A percentile compares a stretch with the other conserved stretches of the same genome.
Evolutionary conservation across 2,113 vertebrate genomes (phyloP).

Genomic region (Sclerurus mexicanus): DNA sequence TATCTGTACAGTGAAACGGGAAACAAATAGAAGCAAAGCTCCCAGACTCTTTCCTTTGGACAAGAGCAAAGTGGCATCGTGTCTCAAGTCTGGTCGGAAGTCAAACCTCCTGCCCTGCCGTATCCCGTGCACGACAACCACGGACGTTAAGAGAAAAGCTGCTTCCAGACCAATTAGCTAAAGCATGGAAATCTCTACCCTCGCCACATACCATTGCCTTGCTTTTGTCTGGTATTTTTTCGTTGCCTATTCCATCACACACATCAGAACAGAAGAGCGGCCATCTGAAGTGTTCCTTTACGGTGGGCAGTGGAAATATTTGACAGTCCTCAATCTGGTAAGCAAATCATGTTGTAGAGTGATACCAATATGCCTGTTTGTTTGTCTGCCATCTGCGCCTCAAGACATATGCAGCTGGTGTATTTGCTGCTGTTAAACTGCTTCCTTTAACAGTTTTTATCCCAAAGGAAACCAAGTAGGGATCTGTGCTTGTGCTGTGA

Average conservation of each 20-base stretch:
- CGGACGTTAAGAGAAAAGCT: background rate
- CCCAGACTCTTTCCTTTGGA: background rate
- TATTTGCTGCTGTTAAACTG: conserved; percentile 39
- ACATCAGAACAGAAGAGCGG: background rate
- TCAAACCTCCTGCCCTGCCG: background rate
- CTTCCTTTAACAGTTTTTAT: background rate
- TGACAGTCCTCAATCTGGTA: conserved; percentile 82
- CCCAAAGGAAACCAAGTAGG: background rate
- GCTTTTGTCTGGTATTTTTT: conserved; percentile 72
- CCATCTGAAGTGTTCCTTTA: conserved; percentile 46
- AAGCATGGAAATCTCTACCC: conserved; percentile 49
- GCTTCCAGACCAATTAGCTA: background rate
- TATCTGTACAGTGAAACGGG: background rate
- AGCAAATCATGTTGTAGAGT: conserved; percentile 42
- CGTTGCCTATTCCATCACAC: conserved; percentile 41
- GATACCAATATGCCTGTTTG: conserved; percentile 22
- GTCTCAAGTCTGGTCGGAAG: background rate
- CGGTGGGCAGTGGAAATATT: conserved; percentile 74
- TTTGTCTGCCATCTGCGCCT: conserved; percentile 41
- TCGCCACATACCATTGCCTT: conserved; percentile 57
- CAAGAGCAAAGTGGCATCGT: background rate
- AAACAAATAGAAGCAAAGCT: background rate
- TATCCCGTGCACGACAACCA: background rate
- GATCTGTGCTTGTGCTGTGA: background rate
- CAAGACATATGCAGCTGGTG: conserved; percentile 39